A percentile compares a stretch with the other conserved stretches of the same genome.
Evolutionary conservation across 2,888 invertebrate species (phyloP).

Genomic region (Automeris io): DNA sequence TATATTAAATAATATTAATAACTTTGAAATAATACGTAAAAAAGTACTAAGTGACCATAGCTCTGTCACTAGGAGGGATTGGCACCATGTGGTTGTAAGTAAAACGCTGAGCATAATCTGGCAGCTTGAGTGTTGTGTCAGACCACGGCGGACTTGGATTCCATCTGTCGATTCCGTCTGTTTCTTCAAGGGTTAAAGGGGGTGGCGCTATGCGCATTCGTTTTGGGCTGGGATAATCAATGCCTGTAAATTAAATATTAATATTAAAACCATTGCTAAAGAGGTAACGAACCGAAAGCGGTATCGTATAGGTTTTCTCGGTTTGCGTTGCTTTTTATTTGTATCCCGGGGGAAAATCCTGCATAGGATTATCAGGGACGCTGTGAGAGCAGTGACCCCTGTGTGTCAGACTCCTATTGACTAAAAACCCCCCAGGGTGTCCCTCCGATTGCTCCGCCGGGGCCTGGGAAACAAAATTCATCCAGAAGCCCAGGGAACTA

Average conservation of each 20-base stretch:
- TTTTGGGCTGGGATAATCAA: slow-evolving; percentile 59
- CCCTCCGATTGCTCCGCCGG: too few species aligned
- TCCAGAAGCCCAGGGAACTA: too few species aligned
- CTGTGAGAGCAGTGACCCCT: too few species aligned
- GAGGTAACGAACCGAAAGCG: too few species aligned
- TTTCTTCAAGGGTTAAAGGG: slow-evolving; percentile 55
- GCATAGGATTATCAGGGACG: too few species aligned
- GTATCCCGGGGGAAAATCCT: too few species aligned
- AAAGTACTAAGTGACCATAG: slow-evolving; percentile 59
- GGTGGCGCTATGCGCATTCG: slow-evolving; percentile 53
- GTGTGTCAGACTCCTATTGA: too few species aligned
- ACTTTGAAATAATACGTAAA: not conserved
- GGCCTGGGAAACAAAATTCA: too few species aligned
- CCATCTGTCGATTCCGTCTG: slow-evolving; percentile 90
- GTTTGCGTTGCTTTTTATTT: too few species aligned
- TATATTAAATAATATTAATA: not conserved
- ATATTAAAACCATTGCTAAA: not conserved
- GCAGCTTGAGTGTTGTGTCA: slow-evolving; percentile 87
- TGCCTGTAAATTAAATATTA: slow-evolving; percentile 32
- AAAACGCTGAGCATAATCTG: slow-evolving; percentile 87
- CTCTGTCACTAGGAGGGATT: slow-evolving; percentile 80
- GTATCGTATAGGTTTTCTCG: too few species aligned
- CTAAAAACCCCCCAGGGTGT: too few species aligned
- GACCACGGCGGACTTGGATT: slow-evolving; percentile 93
- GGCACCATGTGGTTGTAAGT: slow-evolving; percentile 86